Conservation (phyloP, 2,113 vertebrate species). For the Suncus etruscus region DNA sequence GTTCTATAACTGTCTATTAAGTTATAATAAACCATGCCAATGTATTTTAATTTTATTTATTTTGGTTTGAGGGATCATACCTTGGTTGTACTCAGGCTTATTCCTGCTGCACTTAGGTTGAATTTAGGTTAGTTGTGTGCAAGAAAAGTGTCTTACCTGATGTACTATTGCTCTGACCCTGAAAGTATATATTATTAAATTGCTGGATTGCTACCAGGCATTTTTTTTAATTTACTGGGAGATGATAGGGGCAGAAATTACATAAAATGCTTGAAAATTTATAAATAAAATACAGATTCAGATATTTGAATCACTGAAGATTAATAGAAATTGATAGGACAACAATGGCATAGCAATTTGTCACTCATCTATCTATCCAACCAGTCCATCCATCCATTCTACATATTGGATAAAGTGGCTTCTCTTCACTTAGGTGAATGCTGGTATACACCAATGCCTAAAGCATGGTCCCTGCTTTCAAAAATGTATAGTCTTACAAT, state of each 20-base stretch:
- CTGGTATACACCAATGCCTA: not conserved
- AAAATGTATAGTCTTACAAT: not conserved
- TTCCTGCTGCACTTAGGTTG: too few relatives aligned
- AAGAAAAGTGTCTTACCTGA: too few relatives aligned
- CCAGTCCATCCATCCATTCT: not conserved
- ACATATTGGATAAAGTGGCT: not conserved
- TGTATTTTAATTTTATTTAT: not conserved
- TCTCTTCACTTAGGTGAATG: not conserved
- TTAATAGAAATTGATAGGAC: not conserved
- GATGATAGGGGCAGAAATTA: not conserved
- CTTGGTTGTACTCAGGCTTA: too few relatives aligned
- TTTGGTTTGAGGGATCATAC: not conserved
- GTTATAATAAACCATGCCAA: not conserved
- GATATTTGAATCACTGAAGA: not conserved
- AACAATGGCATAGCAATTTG: not conserved
- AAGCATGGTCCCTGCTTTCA: not conserved
- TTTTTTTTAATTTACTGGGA: constrained; percentile 21
- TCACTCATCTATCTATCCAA: not conserved
- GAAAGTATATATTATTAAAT: not conserved
- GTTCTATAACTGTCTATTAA: not conserved
- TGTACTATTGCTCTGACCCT: too few relatives aligned
- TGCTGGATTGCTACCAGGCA: not conserved
- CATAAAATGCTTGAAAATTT: not conserved
- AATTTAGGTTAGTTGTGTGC: too few relatives aligned
- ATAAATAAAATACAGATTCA: not conserved